phyloP scores from a whole-genome alignment of 2,113 vertebrate genomes.

The Prolemur simus region DNA sequence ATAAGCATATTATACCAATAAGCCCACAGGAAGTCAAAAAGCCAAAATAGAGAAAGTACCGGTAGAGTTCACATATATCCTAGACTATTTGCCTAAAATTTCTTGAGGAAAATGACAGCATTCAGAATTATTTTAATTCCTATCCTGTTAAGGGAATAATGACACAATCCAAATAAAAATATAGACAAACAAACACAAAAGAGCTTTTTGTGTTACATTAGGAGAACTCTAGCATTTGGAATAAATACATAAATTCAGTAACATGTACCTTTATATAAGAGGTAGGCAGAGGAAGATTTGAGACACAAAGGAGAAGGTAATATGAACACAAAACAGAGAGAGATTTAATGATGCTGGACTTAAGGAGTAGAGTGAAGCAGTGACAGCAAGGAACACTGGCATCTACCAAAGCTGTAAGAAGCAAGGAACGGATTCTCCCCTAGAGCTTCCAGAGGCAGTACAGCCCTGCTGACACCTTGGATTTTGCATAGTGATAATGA shows the following conservation, averaged over 20 bases:
- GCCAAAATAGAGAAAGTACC: background rate
- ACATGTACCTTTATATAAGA: background rate
- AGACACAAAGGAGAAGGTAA: background rate
- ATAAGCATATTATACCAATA: background rate
- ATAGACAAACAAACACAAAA: background rate
- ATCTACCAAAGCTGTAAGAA: background rate
- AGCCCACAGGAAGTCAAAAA: background rate
- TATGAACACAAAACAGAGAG: background rate
- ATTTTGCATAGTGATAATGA: background rate
- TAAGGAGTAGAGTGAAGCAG: background rate
- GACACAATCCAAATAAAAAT: background rate
- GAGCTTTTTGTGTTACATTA: background rate
- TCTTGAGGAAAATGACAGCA: background rate
- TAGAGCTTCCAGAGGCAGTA: background rate
- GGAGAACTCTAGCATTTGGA: background rate
- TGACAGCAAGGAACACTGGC: background rate
- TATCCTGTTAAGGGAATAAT: constrained; percentile 18
- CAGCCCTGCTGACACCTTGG: background rate
- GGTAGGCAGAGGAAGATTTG: background rate
- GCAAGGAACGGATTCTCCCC: background rate
- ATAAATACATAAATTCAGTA: background rate
- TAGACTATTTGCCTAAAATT: constrained; percentile 19
- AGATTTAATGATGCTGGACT: background rate
- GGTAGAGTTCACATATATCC: background rate
- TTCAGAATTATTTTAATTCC: constrained; percentile 6